phyloP scores from a whole-genome alignment of 2,888 invertebrate species.

The Andrena camellia region DNA sequence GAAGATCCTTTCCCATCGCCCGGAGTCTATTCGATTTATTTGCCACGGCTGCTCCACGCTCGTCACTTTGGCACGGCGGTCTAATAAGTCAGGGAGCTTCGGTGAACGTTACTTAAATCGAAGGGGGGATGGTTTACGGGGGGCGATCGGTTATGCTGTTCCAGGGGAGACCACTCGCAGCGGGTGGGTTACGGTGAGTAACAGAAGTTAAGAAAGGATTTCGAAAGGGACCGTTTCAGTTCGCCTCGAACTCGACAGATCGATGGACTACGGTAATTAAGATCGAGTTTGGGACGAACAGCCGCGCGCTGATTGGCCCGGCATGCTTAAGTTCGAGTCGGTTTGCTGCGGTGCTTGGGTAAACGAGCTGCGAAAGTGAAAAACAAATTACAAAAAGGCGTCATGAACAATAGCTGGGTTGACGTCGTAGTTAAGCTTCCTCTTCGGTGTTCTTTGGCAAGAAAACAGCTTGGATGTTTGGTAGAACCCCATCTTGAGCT shows the following conservation, averaged over 20 bases:
- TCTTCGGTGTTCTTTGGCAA: too few species aligned
- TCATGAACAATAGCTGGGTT: too few species aligned
- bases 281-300: not conserved
- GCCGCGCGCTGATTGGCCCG: not conserved
- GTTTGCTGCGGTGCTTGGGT: not conserved
- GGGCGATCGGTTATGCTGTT: conserved; percentile 55
- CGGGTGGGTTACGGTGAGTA: conserved; percentile 12
- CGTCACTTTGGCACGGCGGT: conserved; percentile 27
- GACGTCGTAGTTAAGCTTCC: too few species aligned
- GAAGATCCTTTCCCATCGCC: conserved; percentile 9
- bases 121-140: not conserved
- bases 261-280: conserved; percentile 22
- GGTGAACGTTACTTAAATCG: conserved; percentile 45
- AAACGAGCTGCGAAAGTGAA: not conserved
- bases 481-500: too few species aligned
- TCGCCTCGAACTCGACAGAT: conserved; percentile 12
- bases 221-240: not conserved
- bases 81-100: conserved; percentile 47
- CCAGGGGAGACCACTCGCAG: conserved; percentile 59
- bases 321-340: not conserved
- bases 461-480: too few species aligned
- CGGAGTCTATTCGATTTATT: conserved; percentile 43
- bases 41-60: conserved; percentile 3
- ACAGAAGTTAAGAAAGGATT: not conserved
- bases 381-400: too few species aligned